Evolutionary conservation across 1,140 invertebrate species (phyloP).

Genomic region (Drosophila sp.): DNA sequence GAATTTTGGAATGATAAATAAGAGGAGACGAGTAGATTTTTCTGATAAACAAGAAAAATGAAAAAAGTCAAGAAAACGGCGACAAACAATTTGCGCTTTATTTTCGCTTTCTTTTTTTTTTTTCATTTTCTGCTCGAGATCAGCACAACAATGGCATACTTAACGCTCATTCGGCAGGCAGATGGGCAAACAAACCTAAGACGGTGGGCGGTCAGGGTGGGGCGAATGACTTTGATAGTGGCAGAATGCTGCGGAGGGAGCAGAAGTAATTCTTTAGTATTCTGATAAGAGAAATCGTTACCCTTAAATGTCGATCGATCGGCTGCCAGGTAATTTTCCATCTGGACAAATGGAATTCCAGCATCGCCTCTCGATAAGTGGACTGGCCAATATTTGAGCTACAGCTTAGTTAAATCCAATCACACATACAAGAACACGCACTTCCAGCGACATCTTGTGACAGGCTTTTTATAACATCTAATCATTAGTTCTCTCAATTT

Average conservation of each 20-base stretch:
- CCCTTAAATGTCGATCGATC: background rate
- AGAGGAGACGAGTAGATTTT: slow-evolving; percentile 52
- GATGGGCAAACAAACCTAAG: slow-evolving; percentile 23
- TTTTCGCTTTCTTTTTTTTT: slow-evolving; percentile 18
- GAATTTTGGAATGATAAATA: slow-evolving; percentile 73
- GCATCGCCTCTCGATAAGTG: slow-evolving; percentile 24
- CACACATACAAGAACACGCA: background rate
- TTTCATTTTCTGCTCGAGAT: slow-evolving; percentile 50
- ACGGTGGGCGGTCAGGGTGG: slow-evolving; percentile 23
- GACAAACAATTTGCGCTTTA: slow-evolving; percentile 54
- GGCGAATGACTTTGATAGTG: slow-evolving; percentile 9
- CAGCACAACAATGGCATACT: slow-evolving; percentile 72
- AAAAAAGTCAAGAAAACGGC: slow-evolving; percentile 75
- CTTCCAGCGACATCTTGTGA: slow-evolving; percentile 30
- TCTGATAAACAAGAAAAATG: slow-evolving; percentile 76
- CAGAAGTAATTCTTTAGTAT: no score
- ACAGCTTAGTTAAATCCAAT: slow-evolving; percentile 20
- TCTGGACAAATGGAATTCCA: slow-evolving; percentile 26
- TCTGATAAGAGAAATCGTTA: slow-evolving; percentile 16
- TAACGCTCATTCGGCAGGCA: slow-evolving; percentile 71
- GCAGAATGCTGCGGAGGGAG: background rate
- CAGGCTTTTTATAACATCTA: slow-evolving; percentile 15
- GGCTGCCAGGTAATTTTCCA: slow-evolving; percentile 57
- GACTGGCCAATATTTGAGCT: slow-evolving; percentile 46
- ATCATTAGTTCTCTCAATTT: background rate